Percentiles rank a stretch among this genome's conserved stretches.
Evolutionary conservation across 64 coral and sea anemone genomes (phyloP).

Genomic region (Catalaphyllia jardinei): DNA sequence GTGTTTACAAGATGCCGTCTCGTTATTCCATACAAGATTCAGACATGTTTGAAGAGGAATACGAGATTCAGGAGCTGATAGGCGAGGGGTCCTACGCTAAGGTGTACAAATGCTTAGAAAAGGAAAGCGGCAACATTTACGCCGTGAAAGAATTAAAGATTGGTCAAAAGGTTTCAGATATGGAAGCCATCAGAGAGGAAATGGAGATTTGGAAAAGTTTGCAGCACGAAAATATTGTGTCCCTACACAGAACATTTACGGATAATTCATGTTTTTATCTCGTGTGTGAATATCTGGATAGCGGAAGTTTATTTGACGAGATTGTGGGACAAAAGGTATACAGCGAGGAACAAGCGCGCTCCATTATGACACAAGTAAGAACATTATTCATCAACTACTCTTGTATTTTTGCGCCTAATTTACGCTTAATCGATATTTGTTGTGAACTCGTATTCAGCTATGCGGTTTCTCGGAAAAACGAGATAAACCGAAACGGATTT

Average conservation of each 20-base stretch:
- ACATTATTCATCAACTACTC: not conserved
- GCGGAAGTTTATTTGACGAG: constrained; percentile 88
- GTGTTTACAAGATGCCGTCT: not conserved
- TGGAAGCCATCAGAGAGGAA: constrained; percentile 64
- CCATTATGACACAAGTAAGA: constrained; percentile 84
- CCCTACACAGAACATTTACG: constrained; percentile 47
- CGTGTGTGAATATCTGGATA: constrained; percentile 80
- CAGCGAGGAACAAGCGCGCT: constrained; percentile 71
- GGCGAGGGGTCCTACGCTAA: constrained; percentile 86
- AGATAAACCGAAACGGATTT: too few species aligned
- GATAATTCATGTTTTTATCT: constrained; percentile 51
- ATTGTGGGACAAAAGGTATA: constrained; percentile 67
- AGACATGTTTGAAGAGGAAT: constrained; percentile 3
- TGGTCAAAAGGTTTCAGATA: constrained; percentile 16
- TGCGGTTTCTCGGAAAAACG: too few species aligned
- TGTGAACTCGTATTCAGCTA: too few species aligned
- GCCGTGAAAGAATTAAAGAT: constrained; percentile 73
- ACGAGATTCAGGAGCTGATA: constrained; percentile 62
- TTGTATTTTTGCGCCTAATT: not conserved
- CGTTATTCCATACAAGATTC: not conserved
- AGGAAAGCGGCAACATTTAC: constrained; percentile 48
- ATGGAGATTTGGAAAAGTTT: constrained; percentile 78
- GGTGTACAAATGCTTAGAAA: constrained; percentile 76
- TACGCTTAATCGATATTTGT: too few species aligned
- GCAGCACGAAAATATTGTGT: constrained; percentile 83